These are phyloP conservation scores for Ceratina calcarata DNA, from an alignment of 1,140 invertebrate genomes.

Conservation along the genomic window DNA sequence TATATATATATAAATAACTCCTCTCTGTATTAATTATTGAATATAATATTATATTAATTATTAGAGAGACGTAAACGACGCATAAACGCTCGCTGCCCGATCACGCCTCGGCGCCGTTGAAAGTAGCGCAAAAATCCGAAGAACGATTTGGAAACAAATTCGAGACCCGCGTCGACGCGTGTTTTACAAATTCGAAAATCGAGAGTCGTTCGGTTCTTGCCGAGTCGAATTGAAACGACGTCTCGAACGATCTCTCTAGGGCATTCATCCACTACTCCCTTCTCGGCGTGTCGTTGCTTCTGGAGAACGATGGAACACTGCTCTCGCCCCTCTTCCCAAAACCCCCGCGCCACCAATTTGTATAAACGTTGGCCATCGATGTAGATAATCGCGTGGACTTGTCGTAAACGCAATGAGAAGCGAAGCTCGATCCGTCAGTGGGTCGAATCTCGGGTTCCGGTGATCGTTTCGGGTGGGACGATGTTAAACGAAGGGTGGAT, in stretches of 20 bases:
- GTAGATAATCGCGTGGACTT: conserved; percentile 72
- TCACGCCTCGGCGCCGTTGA: conserved; percentile 36
- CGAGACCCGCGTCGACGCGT: conserved; percentile 12
- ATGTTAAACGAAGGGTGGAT: conserved; percentile 7
- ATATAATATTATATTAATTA: conserved; percentile 78
- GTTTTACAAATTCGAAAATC: neutral
- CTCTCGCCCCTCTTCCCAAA: neutral
- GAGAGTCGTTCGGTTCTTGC: neutral
- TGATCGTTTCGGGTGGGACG: neutral
- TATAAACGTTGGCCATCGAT: conserved; percentile 76
- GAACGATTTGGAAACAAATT: neutral
- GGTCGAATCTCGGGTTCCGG: neutral
- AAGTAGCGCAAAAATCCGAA: neutral
- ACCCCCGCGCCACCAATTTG: conserved; percentile 49
- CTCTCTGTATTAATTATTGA: conserved; percentile 78
- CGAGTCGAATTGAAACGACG: neutral
- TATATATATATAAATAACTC: conserved; percentile 76
- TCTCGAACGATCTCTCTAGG: conserved; percentile 21
- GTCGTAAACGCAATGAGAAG: neutral
- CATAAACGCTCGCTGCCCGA: conserved; percentile 67
- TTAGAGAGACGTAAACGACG: conserved; percentile 65
- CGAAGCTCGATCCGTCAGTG: neutral
- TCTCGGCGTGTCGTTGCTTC: conserved; percentile 10
- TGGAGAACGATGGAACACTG: conserved; percentile 10
- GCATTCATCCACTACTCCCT: neutral